These are phyloP conservation scores for Bhutanitis thaidina DNA, from an alignment of 2,888 invertebrate species.

Conservation along the genomic window DNA sequence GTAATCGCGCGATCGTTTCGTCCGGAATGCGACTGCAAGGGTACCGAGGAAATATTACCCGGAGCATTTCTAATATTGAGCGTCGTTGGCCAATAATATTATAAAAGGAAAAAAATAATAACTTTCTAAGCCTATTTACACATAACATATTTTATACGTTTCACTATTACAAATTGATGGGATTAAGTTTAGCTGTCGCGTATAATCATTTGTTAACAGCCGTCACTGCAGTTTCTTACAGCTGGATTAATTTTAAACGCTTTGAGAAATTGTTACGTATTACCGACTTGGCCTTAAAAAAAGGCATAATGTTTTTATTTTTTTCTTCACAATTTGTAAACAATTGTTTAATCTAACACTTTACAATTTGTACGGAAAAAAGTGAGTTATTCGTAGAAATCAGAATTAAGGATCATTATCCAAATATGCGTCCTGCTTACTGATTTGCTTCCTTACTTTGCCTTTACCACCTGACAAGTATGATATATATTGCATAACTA, in stretches of 20 bases:
- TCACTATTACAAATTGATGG: conserved; percentile 16
- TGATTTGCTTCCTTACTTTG: no score
- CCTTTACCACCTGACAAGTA: no score
- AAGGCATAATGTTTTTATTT: no score
- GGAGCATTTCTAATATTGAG: conserved; percentile 57
- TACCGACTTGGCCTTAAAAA: no score
- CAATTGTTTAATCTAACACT: no score
- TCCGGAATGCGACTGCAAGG: conserved; percentile 62
- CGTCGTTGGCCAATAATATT: conserved; percentile 52
- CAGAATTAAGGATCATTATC: no score
- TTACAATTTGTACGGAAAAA: no score
- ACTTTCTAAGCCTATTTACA: conserved; percentile 22
- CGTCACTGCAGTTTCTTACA: not conserved
- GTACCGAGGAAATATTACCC: conserved; percentile 60
- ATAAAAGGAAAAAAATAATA: conserved; percentile 22
- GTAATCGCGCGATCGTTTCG: conserved; percentile 71
- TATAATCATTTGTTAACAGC: conserved; percentile 10
- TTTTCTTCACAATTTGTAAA: no score
- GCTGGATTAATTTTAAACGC: conserved; percentile 5
- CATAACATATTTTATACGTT: conserved; percentile 9
- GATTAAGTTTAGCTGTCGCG: conserved; percentile 11
- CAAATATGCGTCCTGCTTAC: no score
- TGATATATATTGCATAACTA: no score
- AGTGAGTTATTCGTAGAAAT: no score
- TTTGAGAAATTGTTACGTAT: not conserved